Evolutionary conservation across 2,113 vertebrate genomes (phyloP).

Genomic region (Cygnus atratus): DNA sequence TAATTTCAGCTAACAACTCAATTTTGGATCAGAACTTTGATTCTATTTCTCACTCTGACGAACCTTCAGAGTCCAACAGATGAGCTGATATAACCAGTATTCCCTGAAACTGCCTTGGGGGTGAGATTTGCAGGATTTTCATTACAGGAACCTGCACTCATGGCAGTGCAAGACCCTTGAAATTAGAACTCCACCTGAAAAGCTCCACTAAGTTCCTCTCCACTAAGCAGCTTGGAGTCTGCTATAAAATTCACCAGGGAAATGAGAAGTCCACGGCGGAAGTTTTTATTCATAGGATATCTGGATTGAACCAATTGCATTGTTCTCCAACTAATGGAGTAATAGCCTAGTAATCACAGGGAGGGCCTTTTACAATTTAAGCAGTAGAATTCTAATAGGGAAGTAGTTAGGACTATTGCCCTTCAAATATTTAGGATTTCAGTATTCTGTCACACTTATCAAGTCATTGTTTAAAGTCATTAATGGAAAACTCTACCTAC

Average conservation of each 20-base stretch:
- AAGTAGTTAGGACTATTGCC: background rate
- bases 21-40: background rate
- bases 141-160: background rate
- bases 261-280: background rate
- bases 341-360: background rate
- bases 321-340: background rate
- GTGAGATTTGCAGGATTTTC: background rate
- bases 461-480: background rate
- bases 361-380: background rate
- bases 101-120: background rate
- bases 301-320: background rate
- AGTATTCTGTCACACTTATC: background rate
- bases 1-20: background rate
- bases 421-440: background rate
- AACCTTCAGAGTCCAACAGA: background rate
- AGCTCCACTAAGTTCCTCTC: background rate
- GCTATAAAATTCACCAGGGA: background rate
- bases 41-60: background rate
- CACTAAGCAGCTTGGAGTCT: background rate
- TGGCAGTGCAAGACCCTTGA: background rate
- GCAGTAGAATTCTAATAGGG: background rate
- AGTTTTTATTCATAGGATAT: background rate
- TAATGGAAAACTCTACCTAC: background rate
- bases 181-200: background rate
- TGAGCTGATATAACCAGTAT: background rate